Conservation (phyloP, 2,888 invertebrate genomes). For the Pterobdella sp. region DNA sequence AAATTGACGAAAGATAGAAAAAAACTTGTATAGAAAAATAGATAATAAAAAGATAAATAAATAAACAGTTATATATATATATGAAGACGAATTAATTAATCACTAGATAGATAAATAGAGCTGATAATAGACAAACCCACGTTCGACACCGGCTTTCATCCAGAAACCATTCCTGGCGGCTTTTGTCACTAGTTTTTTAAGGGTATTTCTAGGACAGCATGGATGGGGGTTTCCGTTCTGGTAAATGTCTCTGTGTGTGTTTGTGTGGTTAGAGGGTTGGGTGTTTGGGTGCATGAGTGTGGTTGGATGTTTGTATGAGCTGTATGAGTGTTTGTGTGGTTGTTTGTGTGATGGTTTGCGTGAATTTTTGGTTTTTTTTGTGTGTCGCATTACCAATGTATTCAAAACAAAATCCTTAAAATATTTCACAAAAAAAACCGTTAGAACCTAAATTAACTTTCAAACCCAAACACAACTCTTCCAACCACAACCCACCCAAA, state of each 20-base stretch:
- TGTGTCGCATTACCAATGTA: not conserved
- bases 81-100: not conserved
- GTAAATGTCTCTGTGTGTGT: constrained; percentile 35
- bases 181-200: constrained; percentile 31
- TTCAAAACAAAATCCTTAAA: not conserved
- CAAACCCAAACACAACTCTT: not conserved
- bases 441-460: not conserved
- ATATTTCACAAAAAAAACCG: not conserved
- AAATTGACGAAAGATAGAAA: not conserved
- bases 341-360: too few relatives aligned
- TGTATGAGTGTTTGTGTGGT: not conserved
- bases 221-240: constrained; percentile 35
- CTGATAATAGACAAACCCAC: constrained; percentile 33
- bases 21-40: not conserved
- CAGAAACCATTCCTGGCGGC: constrained; percentile 32
- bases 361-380: too few relatives aligned
- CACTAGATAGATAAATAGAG: not conserved
- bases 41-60: not conserved
- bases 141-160: constrained; percentile 39
- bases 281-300: not conserved
- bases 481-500: not conserved
- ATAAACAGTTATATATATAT: not conserved
- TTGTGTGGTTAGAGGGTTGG: not conserved
- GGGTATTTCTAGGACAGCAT: constrained; percentile 37
- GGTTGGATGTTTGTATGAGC: not conserved